Conservation (phyloP, 2,113 vertebrate species). For the Hoplias malabaricus region DNA sequence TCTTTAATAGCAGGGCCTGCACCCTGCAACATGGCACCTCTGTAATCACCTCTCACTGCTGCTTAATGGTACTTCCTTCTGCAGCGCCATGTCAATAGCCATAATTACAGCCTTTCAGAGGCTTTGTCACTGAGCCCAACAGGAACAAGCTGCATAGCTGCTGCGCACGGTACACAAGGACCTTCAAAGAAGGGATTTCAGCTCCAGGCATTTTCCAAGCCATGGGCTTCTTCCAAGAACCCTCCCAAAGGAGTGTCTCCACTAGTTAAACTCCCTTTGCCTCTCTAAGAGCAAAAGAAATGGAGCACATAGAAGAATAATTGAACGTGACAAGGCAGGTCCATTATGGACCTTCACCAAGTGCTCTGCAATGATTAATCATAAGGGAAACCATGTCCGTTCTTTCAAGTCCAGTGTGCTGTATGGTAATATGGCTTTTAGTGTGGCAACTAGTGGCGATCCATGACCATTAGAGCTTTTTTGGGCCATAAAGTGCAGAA, state of each 20-base stretch:
- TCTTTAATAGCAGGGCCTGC: conserved; percentile 52
- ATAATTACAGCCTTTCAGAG: conserved; percentile 59
- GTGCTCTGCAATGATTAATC: neutral
- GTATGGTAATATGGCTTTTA: neutral
- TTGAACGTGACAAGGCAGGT: neutral
- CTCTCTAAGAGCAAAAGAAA: neutral
- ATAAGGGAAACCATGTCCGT: neutral
- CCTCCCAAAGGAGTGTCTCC: neutral
- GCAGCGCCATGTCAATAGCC: conserved; percentile 49
- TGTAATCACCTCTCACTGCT: conserved; percentile 56
- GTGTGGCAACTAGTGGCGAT: neutral
- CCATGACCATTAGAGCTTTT: too few relatives aligned
- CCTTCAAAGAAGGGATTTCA: neutral
- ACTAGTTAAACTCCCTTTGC: neutral
- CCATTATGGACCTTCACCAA: neutral
- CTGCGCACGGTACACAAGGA: conserved; percentile 6
- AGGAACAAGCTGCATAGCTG: conserved; percentile 27
- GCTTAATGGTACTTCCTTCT: conserved; percentile 56
- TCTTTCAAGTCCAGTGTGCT: neutral
- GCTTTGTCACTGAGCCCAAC: conserved; percentile 53
- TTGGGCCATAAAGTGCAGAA: too few relatives aligned
- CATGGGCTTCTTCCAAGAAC: conserved; percentile 5
- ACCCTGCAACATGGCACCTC: conserved; percentile 43
- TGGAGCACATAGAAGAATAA: neutral
- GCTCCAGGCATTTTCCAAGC: neutral